phyloP scores from a whole-genome alignment of 1,140 invertebrate genomes.

The Pseudomyrmex sp. region DNA sequence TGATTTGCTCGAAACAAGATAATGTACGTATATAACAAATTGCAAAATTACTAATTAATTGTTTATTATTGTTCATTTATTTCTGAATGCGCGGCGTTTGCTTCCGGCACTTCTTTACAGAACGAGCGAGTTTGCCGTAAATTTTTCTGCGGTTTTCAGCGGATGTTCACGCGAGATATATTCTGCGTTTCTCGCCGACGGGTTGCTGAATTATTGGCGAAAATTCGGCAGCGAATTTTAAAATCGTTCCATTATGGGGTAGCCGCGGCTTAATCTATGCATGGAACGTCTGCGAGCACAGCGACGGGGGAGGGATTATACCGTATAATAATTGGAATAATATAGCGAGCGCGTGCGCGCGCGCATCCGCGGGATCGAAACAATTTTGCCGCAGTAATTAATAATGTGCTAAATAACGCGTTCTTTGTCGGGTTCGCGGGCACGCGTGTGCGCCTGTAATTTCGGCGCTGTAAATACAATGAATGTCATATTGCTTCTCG shows the following conservation, averaged over 20 bases:
- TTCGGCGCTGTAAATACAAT: conserved; percentile 48
- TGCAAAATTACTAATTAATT: neutral
- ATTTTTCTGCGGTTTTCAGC: conserved; percentile 2
- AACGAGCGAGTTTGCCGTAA: neutral
- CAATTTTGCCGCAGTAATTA: conserved; percentile 54
- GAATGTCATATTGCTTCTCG: conserved; percentile 46
- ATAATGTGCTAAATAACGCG: conserved; percentile 57
- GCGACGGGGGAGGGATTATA: conserved; percentile 13
- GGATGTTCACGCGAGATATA: conserved; percentile 3
- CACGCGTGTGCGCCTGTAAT: conserved; percentile 22
- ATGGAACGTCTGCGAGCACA: conserved; percentile 36
- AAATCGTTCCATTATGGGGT: conserved; percentile 45
- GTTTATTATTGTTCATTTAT: neutral
- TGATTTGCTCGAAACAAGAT: too few relatives aligned
- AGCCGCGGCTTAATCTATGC: conserved; percentile 34
- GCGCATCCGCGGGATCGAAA: conserved; percentile 38
- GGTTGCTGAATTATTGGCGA: conserved; percentile 31
- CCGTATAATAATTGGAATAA: conserved; percentile 56
- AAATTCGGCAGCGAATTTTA: conserved; percentile 46
- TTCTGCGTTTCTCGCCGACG: neutral
- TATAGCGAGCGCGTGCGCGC: conserved; percentile 20
- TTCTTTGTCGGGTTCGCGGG: conserved; percentile 39
- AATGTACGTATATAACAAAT: too few relatives aligned
- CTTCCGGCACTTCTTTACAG: neutral
- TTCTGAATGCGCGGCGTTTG: neutral